Evolutionary conservation across 1,140 invertebrate species (phyloP).

Genomic region (Augochlora pura): DNA sequence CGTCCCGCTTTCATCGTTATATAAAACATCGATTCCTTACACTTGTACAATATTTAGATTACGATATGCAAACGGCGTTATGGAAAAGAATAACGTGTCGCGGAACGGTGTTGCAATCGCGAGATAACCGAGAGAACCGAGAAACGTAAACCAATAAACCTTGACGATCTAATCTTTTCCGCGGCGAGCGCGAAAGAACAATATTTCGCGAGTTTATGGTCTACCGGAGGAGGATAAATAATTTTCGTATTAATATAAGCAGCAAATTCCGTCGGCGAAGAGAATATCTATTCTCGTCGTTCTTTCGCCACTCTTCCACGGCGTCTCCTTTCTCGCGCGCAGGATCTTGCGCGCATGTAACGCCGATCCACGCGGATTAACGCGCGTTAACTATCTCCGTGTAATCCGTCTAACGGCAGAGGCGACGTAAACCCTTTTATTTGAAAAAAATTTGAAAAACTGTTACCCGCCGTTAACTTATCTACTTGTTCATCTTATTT

Average conservation of each 20-base stretch:
- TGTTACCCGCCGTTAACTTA: neutral
- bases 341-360: too few species aligned
- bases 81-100: neutral
- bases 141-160: neutral
- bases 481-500: neutral
- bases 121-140: neutral
- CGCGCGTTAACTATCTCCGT: neutral
- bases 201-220: neutral
- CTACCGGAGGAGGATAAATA: neutral
- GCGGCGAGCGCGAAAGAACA: too few species aligned
- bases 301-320: too few species aligned
- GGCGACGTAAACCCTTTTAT: neutral
- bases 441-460: too few species aligned
- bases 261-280: neutral
- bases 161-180: neutral
- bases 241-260: neutral
- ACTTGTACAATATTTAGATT: conserved; percentile 25
- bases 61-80: neutral
- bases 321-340: too few species aligned
- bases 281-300: neutral
- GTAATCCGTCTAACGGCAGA: neutral
- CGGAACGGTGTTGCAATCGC: neutral
- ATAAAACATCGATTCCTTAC: neutral
- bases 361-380: too few species aligned
- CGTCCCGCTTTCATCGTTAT: neutral